Base-by-base conservation (phyloP, 2,113 vertebrate genomes). In the Sarotherodon lohbergeri region DNA sequence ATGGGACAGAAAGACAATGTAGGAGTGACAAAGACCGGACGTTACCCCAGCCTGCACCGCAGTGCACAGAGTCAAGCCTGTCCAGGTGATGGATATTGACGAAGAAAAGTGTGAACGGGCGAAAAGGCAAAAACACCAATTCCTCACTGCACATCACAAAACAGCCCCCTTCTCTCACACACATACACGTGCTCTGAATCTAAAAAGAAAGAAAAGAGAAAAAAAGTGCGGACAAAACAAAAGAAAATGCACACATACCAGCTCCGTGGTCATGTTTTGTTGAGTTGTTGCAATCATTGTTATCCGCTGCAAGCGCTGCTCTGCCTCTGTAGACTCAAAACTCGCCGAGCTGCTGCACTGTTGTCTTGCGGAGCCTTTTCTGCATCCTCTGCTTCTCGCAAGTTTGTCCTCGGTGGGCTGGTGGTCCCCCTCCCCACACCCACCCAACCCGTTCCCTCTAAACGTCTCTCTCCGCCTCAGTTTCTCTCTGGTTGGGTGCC, bases 211-310 rank as follows among this genome's bases (percentile, higher is more conserved):
- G 9, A 52, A 85, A 85, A 55, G 5, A 43, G 32, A 46, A 81
- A 54, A 11, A 68, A 86, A 78, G 43, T 79, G 17, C 7, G 29
- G 5, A 39, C 43, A 59, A 84, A 92, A 81, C 1, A 86, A 81
- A 81, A 9, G 10, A 29, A 39, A 56, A 73, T 24, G 5, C 29
- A 83, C 73, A 89, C 92, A 52, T 96, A 97, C 97, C 96, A 95
- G 95, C 71, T 97, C 97, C 59, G 96, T 96, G 85, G 95, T 96
- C 94, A 97, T 93, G 90, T 96, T 97, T 88, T 97, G 97, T 89
- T 97, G 97, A 93, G 97, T 97, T 94, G 96, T 96, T 84, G 96
- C 96, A 90, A 97, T 97, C 97, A 97, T 97, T 84, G 90, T 94
- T 86, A 90, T 86, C 88, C 90, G 81, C 86, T 91, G 91, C 87